Conservation (phyloP, 2,113 vertebrate genomes). For the Microcebus jonahi region DNA sequence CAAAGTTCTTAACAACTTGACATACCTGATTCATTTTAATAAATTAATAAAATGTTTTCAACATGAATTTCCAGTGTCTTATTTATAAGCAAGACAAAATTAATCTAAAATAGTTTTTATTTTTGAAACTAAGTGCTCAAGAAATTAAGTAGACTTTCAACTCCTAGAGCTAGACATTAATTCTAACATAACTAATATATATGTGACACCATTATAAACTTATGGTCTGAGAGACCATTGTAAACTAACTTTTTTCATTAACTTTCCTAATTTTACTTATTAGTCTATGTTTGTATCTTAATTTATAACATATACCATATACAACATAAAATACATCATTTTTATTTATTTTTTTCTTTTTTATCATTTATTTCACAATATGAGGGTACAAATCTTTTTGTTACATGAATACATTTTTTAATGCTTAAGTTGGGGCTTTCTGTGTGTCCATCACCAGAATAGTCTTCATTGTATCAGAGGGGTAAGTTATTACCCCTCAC, state of each 20-base stretch:
- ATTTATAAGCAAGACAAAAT: background rate
- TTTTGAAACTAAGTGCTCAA: conserved; percentile 2
- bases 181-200: background rate
- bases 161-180: background rate
- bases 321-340: background rate
- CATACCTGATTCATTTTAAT: background rate
- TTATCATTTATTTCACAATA: background rate
- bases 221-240: background rate
- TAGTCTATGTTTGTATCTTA: background rate
- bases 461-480: background rate
- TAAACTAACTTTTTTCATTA: conserved; percentile 20
- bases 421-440: no score
- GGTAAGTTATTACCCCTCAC: no score
- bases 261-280: background rate
- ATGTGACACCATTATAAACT: background rate
- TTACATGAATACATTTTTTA: no score
- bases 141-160: background rate
- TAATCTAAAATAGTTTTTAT: background rate
- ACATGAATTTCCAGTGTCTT: background rate
- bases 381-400: no score
- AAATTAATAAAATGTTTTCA: conserved; percentile 27
- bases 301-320: background rate
- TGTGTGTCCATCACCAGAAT: no score
- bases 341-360: background rate
- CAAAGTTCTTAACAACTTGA: background rate